Evolutionary conservation across 2,888 invertebrate genomes (phyloP).

Genomic region (Dicyrtomina minuta): DNA sequence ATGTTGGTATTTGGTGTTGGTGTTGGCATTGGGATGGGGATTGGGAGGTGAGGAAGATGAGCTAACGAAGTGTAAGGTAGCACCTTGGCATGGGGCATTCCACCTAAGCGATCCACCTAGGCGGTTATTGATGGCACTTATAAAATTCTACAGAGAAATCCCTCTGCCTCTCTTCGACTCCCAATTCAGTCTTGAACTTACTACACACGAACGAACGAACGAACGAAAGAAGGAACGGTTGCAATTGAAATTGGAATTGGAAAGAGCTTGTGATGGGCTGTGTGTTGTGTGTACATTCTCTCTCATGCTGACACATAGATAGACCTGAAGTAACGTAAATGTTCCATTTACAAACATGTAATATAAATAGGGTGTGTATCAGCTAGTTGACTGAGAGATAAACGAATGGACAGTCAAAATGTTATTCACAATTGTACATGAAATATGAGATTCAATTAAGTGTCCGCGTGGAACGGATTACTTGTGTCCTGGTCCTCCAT

Average conservation of each 20-base stretch:
- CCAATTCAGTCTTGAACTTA: too few species aligned
- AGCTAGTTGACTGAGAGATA: constrained; percentile 15
- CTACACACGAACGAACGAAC: too few species aligned
- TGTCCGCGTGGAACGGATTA: constrained; percentile 20
- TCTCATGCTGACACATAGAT: constrained; percentile 20
- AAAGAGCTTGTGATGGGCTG: too few species aligned
- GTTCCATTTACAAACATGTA: constrained; percentile 25
- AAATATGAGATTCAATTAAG: constrained; percentile 43
- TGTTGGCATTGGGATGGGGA: too few species aligned
- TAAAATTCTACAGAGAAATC: constrained; percentile 1
- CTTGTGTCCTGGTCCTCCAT: background rate
- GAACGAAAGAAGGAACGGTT: too few species aligned
- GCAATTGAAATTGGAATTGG: too few species aligned
- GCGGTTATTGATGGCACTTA: constrained; percentile 29
- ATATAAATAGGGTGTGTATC: constrained; percentile 25
- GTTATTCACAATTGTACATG: constrained; percentile 29
- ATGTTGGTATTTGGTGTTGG: too few species aligned
- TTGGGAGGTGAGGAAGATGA: constrained; percentile 20
- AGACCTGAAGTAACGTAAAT: constrained; percentile 6
- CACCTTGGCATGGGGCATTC: constrained; percentile 30
- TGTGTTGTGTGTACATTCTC: constrained; percentile 1
- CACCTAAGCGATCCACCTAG: constrained; percentile 7
- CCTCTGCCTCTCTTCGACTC: background rate
- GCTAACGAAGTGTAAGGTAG: constrained; percentile 36
- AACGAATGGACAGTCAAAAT: constrained; percentile 22